Conservation (phyloP, 1,140 invertebrate genomes). For the Drosophila repleta region DNA sequence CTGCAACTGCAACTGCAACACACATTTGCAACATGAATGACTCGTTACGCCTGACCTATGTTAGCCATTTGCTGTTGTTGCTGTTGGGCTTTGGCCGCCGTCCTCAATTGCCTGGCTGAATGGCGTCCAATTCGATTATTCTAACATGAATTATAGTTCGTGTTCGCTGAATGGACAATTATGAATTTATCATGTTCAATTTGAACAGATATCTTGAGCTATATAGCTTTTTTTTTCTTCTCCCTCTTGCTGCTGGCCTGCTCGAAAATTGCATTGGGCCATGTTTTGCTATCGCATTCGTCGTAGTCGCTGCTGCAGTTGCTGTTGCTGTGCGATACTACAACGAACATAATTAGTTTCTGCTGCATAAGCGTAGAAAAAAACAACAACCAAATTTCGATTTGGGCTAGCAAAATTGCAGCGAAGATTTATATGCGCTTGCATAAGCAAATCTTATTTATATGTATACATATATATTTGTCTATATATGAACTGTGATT, state of each 20-base stretch:
- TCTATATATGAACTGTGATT: background rate
- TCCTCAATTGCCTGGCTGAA: constrained; percentile 77
- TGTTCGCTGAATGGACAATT: constrained; percentile 80
- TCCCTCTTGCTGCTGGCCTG: constrained; percentile 5
- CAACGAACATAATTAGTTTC: constrained; percentile 74
- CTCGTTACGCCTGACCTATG: constrained; percentile 80
- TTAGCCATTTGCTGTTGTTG: constrained; percentile 58
- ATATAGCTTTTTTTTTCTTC: constrained; percentile 34
- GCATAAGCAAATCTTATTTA: constrained; percentile 16
- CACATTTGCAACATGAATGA: constrained; percentile 78
- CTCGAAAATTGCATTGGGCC: constrained; percentile 51
- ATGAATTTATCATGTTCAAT: constrained; percentile 82
- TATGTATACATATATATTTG: background rate
- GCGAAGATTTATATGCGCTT: constrained; percentile 59
- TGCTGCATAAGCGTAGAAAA: background rate
- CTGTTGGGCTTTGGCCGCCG: constrained; percentile 65
- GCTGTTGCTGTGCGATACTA: constrained; percentile 23
- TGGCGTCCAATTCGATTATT: constrained; percentile 81
- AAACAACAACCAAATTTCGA: constrained; percentile 3
- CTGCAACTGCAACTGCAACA: constrained; percentile 20
- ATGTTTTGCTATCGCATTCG: constrained; percentile 41
- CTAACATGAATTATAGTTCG: constrained; percentile 82
- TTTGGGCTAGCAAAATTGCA: constrained; percentile 35
- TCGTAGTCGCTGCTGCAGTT: constrained; percentile 2
- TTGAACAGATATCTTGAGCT: constrained; percentile 79